Percentiles rank a stretch among this genome's conserved stretches.
phyloP scores from a whole-genome alignment of 2,797 vertebrate species.

The Stomatorhinus walkeri region DNA sequence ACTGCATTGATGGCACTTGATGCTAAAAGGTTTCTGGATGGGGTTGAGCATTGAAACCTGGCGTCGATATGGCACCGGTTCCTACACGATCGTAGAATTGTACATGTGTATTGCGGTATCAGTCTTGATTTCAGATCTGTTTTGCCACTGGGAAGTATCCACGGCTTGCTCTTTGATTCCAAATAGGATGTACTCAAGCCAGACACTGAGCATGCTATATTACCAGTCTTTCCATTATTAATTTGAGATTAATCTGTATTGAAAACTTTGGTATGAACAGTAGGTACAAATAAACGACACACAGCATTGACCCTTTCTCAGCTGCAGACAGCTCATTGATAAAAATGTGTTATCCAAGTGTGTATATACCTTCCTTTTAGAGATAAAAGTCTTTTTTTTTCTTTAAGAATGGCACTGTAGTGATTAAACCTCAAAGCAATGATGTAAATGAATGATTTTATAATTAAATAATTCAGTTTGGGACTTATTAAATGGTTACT shows the following conservation, averaged over 20 bases:
- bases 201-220: not conserved
- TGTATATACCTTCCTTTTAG: not conserved
- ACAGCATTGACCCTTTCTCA: not conserved
- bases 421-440: not conserved
- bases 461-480: not conserved
- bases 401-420: not conserved
- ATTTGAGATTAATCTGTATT: not conserved
- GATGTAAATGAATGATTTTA: not conserved
- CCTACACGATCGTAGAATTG: not conserved
- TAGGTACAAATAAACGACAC: not conserved
- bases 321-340: not conserved
- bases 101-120: not conserved
- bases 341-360: not conserved
- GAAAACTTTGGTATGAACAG: not conserved
- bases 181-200: not conserved
- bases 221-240: not conserved
- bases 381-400: not conserved
- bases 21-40: not conserved
- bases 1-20: not conserved
- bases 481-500: not conserved
- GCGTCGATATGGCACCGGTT: not conserved
- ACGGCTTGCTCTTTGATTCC: not conserved
- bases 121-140: not conserved
- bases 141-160: not conserved
- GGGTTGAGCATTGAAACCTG: not conserved